These are phyloP conservation scores for Carassius carassius DNA, from an alignment of 2,113 vertebrate genomes.

Conservation along the genomic window DNA sequence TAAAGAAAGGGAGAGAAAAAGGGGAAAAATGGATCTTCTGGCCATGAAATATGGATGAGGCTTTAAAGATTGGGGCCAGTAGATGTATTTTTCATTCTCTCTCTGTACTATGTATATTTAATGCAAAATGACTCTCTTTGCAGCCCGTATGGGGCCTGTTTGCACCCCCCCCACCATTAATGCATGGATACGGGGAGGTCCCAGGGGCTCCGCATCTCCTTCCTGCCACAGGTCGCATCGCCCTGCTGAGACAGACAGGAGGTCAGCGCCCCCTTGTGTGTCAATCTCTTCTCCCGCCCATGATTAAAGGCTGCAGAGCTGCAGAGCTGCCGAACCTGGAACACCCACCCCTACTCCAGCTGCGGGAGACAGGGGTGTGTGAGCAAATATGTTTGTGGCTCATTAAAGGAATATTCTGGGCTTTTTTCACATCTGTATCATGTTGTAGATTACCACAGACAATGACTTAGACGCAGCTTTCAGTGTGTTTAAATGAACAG, in stretches of 20 bases:
- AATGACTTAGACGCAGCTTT: not conserved
- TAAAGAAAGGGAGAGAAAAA: slow-evolving; percentile 11
- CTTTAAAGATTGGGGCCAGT: slow-evolving; percentile 51
- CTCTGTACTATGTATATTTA: slow-evolving; percentile 56
- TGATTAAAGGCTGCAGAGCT: slow-evolving; percentile 51
- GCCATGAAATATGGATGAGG: slow-evolving; percentile 54
- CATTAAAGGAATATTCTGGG: slow-evolving; percentile 39
- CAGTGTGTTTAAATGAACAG: not conserved
- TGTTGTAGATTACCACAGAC: not conserved
- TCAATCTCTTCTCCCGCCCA: slow-evolving; percentile 45
- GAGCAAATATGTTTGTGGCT: slow-evolving; percentile 27
- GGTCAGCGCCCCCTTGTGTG: slow-evolving; percentile 52
- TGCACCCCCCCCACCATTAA: not conserved
- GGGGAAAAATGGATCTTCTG: not conserved
- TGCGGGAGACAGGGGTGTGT: slow-evolving; percentile 25
- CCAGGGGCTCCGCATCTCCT: slow-evolving; percentile 43
- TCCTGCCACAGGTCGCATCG: slow-evolving; percentile 46
- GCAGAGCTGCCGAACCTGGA: slow-evolving; percentile 14
- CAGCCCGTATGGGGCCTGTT: slow-evolving; percentile 46
- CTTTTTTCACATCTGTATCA: slow-evolving; percentile 18
- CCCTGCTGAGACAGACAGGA: slow-evolving; percentile 56
- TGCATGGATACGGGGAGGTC: slow-evolving; percentile 37
- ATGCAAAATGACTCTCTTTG: slow-evolving; percentile 43
- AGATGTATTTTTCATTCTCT: slow-evolving; percentile 55
- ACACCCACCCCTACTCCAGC: slow-evolving; percentile 39